Conservation (phyloP, 1,140 invertebrate species). For the Lepidurus arcticus region DNA sequence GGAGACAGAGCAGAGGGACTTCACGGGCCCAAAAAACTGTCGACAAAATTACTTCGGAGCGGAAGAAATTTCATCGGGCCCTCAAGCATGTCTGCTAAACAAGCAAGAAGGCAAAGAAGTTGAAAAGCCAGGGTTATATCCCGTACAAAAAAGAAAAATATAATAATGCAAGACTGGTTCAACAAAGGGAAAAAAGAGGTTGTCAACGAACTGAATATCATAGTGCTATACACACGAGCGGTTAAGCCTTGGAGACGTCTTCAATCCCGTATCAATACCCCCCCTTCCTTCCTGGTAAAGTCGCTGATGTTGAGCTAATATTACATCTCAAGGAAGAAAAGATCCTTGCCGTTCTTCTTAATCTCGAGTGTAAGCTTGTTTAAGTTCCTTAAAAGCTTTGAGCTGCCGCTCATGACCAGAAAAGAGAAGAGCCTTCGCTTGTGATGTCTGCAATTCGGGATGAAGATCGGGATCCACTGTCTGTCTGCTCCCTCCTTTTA, state of each 20-base stretch:
- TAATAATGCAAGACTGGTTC: background rate
- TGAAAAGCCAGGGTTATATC: background rate
- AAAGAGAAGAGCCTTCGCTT: background rate
- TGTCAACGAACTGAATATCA: background rate
- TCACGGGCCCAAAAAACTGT: background rate
- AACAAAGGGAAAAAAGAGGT: background rate
- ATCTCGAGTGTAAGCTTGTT: background rate
- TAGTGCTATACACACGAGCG: background rate
- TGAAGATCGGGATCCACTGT: background rate
- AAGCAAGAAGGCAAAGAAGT: background rate
- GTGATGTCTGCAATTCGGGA: background rate
- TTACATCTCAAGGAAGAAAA: background rate
- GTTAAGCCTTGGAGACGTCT: background rate
- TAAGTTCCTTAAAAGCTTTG: background rate
- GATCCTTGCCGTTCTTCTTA: background rate
- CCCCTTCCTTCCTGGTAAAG: background rate
- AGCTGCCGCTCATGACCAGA: background rate
- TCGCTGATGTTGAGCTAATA: slow-evolving; percentile 1
- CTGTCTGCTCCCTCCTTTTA: background rate
- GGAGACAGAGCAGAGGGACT: background rate
- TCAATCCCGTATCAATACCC: background rate
- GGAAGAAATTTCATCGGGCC: background rate
- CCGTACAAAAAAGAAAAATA: background rate
- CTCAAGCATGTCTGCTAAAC: background rate
- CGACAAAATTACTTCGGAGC: background rate